Conservation (phyloP, 2,888 invertebrate species). For the Diloba caeruleocephala region DNA sequence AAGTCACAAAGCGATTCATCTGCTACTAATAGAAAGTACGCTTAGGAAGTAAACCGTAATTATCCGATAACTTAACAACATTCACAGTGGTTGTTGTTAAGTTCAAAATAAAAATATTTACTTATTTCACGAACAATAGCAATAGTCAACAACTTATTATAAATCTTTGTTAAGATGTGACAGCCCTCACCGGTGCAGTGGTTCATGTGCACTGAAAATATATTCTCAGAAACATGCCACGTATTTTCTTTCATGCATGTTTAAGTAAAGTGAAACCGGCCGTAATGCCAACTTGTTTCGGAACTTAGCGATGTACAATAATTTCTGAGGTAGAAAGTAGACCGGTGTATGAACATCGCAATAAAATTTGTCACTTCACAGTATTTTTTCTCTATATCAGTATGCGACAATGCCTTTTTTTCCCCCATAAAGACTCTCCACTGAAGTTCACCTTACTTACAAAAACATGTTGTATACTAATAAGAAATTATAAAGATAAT, state of each 20-base stretch:
- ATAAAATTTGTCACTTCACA: no score
- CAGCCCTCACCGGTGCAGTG: conserved; percentile 45
- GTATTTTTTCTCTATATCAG: no score
- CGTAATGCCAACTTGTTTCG: conserved; percentile 47
- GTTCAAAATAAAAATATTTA: neutral
- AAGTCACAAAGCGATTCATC: neutral
- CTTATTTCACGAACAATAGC: neutral
- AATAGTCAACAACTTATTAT: neutral
- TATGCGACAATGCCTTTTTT: no score
- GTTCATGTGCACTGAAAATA: conserved; percentile 57
- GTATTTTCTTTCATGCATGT: conserved; percentile 63
- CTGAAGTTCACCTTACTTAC: no score
- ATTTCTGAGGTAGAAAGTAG: neutral
- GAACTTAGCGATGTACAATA: conserved; percentile 22
- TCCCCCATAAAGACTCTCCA: no score
- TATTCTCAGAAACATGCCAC: conserved; percentile 57
- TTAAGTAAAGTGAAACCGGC: conserved; percentile 54
- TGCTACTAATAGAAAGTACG: conserved; percentile 11
- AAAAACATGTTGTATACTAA: no score
- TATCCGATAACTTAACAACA: conserved; percentile 2
- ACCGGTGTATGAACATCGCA: neutral
- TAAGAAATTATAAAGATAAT: no score
- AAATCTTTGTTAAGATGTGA: conserved; percentile 8
- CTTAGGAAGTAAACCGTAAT: no score
- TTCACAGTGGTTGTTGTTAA: conserved; percentile 1